Conservation (phyloP, 2,888 invertebrate genomes). For the Tyria jacobaeae region DNA sequence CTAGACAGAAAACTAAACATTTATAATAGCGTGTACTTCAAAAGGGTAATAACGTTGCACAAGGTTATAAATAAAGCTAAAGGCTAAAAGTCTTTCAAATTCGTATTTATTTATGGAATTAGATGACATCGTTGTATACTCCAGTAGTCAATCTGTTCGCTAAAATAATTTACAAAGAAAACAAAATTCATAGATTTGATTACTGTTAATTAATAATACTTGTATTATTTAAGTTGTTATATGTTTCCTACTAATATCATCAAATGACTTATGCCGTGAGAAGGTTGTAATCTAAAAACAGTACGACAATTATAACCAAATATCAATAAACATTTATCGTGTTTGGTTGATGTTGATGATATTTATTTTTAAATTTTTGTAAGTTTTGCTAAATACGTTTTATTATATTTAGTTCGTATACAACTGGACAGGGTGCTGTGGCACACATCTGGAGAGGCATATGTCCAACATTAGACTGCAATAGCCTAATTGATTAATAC, state of each 20-base stretch:
- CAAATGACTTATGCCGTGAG: slow-evolving; percentile 1
- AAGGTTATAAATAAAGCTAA: slow-evolving; percentile 33
- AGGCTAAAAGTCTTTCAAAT: slow-evolving; percentile 30
- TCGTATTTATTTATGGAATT: slow-evolving; percentile 26
- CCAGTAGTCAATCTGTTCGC: slow-evolving; percentile 29
- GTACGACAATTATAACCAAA: slow-evolving; percentile 9
- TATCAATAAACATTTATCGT: neutral
- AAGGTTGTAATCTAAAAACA: slow-evolving; percentile 1
- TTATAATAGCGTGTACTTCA: slow-evolving; percentile 11
- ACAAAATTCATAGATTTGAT: slow-evolving; percentile 15
- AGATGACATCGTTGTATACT: slow-evolving; percentile 25
- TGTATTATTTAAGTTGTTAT: slow-evolving; percentile 13
- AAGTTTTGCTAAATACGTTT: neutral
- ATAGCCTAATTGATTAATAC: too few species aligned
- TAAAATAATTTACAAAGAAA: slow-evolving; percentile 30
- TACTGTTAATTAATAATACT: slow-evolving; percentile 18
- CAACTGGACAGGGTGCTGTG: too few species aligned
- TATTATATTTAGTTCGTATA: too few species aligned
- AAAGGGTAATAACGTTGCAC: slow-evolving; percentile 33
- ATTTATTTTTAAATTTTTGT: neutral
- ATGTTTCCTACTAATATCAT: slow-evolving; percentile 16
- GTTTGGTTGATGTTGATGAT: neutral
- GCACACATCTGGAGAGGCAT: too few species aligned
- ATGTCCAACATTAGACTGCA: too few species aligned
- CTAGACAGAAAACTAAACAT: slow-evolving; percentile 11